Percentiles rank a stretch among this genome's conserved stretches.
These are phyloP conservation scores for Himalopsyche kuldschensis DNA, from an alignment of 2,888 invertebrate species.

Conservation along the genomic window DNA sequence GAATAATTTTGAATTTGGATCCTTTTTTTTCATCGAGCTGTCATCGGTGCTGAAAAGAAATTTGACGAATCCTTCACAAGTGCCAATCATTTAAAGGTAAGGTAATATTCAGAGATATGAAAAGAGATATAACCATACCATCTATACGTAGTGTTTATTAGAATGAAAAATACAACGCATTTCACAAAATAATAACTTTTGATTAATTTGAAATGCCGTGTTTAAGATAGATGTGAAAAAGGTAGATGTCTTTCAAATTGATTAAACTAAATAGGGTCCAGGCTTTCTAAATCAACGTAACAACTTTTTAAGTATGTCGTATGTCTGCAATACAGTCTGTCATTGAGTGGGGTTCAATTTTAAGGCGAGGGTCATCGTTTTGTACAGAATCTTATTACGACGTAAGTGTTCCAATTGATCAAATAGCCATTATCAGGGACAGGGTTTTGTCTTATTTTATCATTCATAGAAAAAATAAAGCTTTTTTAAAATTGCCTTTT, in stretches of 20 bases:
- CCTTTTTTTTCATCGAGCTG: constrained; percentile 19
- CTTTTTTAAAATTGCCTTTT: no score
- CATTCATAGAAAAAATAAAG: no score
- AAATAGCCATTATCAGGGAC: neutral
- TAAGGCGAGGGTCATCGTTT: neutral
- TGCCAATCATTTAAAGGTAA: constrained; percentile 32
- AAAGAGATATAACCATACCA: neutral
- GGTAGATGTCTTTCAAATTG: neutral
- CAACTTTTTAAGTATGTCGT: constrained; percentile 32
- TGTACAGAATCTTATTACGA: neutral
- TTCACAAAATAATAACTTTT: no score
- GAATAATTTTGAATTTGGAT: neutral
- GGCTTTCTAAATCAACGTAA: constrained; percentile 32
- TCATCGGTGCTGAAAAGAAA: constrained; percentile 14
- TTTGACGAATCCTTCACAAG: constrained; percentile 33
- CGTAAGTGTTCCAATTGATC: neutral
- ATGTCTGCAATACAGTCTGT: neutral
- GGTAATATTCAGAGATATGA: neutral
- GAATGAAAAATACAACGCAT: no score
- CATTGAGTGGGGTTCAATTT: neutral
- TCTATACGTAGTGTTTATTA: no score
- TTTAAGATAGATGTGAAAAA: neutral
- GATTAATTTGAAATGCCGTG: no score
- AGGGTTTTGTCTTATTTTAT: no score
- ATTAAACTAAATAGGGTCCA: constrained; percentile 19